Evolutionary conservation across 2,113 vertebrate species (phyloP), one percentile per base, ranked within the genome.

Genomic region (Aplodontia rufa): DNA sequence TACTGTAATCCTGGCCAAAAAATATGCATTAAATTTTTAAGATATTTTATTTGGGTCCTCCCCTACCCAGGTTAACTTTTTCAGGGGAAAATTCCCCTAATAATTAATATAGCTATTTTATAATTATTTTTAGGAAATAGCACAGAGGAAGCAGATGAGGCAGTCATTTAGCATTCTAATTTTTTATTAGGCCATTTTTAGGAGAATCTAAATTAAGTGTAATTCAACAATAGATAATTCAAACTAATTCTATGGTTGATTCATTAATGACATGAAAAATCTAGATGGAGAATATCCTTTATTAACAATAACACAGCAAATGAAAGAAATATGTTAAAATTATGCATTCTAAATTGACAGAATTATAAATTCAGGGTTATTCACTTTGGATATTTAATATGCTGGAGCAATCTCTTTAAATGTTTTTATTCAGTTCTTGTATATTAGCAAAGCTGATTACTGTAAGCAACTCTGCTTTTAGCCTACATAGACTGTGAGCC

Each of bases 321-420:
- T 10, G 62, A 93, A 91, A 82, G 47, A 26, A 78, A 66, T 93
- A 93, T 90, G 81, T 76, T 90, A 90, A 93, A 96, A 95, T 95
- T 97, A 97, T 81, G 80, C 76, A 66, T 94, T 92, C 78, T 96
- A 87, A 92, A 85, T 87, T 83, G 37, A 90, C 24, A 86, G 79
- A 55, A 49, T 76, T 95, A 42, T 66, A 90, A 79, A 82, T 90
- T 42, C 30, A 74, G 20, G 10, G 2, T 93, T 97, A 49, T 92
- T 96, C 62, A 84, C 45, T 95, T 90, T 42, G 93, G 94, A 90
- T 92, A 92, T 83, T 94, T 94, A 95, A 92, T 90, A 93, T 90
- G 37, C 88, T 40, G 7, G 62, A 69, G 35, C 24, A 72, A 58
- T 96, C 78, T 81, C 51, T 78, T 87, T 60, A 78, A 83, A 72